Evolutionary conservation across 2,113 vertebrate genomes (phyloP).

Genomic region (Rousettus leschenaultii): DNA sequence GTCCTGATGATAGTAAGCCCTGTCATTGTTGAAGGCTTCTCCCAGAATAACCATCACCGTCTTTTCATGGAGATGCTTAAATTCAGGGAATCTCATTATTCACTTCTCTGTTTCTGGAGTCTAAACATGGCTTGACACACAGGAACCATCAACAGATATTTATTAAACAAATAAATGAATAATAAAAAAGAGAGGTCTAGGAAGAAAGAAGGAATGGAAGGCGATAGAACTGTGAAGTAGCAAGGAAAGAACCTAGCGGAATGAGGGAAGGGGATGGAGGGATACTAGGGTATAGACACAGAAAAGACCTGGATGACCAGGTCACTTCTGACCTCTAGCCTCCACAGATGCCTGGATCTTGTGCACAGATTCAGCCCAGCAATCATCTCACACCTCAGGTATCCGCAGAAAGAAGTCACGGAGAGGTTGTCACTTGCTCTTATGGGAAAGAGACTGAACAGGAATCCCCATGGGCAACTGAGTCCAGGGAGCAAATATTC

Average conservation of each 20-base stretch:
- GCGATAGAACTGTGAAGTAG: fast-evolving
- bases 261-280: neutral
- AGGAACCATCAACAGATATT: neutral
- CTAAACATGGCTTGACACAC: neutral
- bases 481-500: neutral
- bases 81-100: neutral
- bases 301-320: neutral
- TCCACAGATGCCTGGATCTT: neutral
- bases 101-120: neutral
- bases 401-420: neutral
- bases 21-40: neutral
- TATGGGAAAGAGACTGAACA: neutral
- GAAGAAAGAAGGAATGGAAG: neutral
- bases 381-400: neutral
- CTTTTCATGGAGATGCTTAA: neutral
- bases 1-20: neutral
- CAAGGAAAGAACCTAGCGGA: neutral
- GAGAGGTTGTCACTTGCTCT: neutral
- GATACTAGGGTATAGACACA: neutral
- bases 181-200: neutral
- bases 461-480: neutral
- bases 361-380: neutral
- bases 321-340: neutral
- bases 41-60: neutral
- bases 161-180: neutral